These are phyloP conservation scores for Dioctria linearis DNA, from an alignment of 2,888 invertebrate genomes.

Conservation along the genomic window DNA sequence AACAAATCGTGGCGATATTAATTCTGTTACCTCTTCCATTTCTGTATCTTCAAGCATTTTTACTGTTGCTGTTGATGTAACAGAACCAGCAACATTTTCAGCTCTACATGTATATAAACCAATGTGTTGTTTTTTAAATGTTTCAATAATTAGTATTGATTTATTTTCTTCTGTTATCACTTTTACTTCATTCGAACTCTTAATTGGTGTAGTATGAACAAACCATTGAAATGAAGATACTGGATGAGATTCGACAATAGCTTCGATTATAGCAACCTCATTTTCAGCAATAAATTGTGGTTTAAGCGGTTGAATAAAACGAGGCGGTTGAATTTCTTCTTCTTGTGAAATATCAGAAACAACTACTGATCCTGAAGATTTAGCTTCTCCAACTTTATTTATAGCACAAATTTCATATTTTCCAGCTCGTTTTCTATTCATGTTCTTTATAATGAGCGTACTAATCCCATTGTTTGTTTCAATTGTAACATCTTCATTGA, in stretches of 20 bases:
- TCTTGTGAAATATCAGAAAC: conserved; percentile 76
- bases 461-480: conserved; percentile 76
- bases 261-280: conserved; percentile 85
- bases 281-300: conserved; percentile 81
- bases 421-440: conserved; percentile 83
- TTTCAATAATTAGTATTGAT: conserved; percentile 84
- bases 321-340: conserved; percentile 78
- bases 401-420: conserved; percentile 91
- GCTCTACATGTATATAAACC: conserved; percentile 91
- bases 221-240: conserved; percentile 91
- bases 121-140: conserved; percentile 78
- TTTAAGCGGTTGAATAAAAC: conserved; percentile 80
- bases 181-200: conserved; percentile 79
- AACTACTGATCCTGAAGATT: conserved; percentile 87
- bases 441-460: conserved; percentile 77
- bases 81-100: conserved; percentile 90
- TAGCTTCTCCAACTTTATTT: conserved; percentile 83
- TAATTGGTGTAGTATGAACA: conserved; percentile 80
- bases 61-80: conserved; percentile 86
- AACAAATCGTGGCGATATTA: conserved; percentile 83
- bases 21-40: conserved; percentile 74
- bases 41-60: conserved; percentile 74
- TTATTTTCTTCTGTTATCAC: conserved; percentile 82
- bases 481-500: conserved; percentile 76
- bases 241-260: conserved; percentile 82